Evolutionary conservation across 2,797 vertebrate species (phyloP), one percentile per base, ranked within the genome.

Genomic region (Lepus townsendii): DNA sequence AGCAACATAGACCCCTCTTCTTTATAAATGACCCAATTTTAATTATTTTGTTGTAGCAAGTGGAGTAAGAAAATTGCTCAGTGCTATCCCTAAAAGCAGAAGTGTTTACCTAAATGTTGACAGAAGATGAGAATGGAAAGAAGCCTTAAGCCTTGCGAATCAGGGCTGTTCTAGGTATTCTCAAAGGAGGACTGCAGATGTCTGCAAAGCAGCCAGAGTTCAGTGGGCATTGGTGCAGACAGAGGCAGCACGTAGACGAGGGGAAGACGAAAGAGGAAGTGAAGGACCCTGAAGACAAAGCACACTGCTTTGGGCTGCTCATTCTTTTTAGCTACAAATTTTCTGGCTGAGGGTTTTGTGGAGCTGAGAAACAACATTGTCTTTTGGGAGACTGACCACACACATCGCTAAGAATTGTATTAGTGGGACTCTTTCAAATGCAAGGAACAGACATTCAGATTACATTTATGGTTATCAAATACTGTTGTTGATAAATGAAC

Each of bases 191-290:
- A 24, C 26, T 20, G 22, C 35, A 11, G 3, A 16, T 42, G 6
- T 89, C 62, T 63, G 35, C 71, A 35, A 73, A 52, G 32, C 80
- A 86, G 65, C 14, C 13, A 77, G 32, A 66, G 1, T 27, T 42
- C 19, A 52, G 20, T 7, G 52, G 52, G 62, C 66, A 42, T 68
- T 13, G 10, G 52, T 16, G 22, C 26, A 78, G 52, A 17, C 32
- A 77, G 30, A 52, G 83, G 42, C 91, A 91, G 17, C n/a, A n/a
- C n/a, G 20, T 3, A 17, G 52, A 47, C 35, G 5, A 1, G 52
- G 68, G 60, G 86, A 83, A 75, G 69, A 69, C 24, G 68, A 93
- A 96, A 96, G 91, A 96, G 96, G 96, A 96, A 97, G 68, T 73
- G 30, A 50, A 19, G 27, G 66, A 69, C 86, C 52, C 62, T 30